These are phyloP conservation scores for Sminthurinus signatus DNA, from an alignment of 1,140 invertebrate genomes.

Conservation along the genomic window DNA sequence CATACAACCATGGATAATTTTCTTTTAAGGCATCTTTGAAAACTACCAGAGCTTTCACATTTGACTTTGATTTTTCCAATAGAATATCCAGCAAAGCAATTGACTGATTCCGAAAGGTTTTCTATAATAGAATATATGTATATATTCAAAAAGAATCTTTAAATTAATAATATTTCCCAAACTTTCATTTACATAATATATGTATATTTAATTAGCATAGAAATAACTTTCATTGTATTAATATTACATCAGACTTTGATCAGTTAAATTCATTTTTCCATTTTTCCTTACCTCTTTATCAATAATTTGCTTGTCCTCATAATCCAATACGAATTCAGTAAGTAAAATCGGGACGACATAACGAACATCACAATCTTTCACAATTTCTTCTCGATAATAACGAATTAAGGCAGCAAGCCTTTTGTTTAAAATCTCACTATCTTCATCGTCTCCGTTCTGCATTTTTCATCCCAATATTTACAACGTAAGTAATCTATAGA, in stretches of 20 bases:
- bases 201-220: neutral
- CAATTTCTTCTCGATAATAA: conserved; percentile 18
- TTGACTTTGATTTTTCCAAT: conserved; percentile 8
- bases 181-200: neutral
- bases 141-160: neutral
- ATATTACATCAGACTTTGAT: neutral
- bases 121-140: conserved; percentile 11
- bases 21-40: conserved; percentile 50
- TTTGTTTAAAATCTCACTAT: too few relatives aligned
- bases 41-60: conserved; percentile 43
- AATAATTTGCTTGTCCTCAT: conserved; percentile 33
- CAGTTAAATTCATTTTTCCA: neutral
- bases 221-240: neutral
- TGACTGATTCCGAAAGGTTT: conserved; percentile 19
- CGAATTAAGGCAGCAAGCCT: too few relatives aligned
- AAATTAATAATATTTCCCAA: neutral
- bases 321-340: conserved; percentile 13
- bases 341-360: conserved; percentile 28
- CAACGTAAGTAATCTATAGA: too few relatives aligned
- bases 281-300: conserved; percentile 24
- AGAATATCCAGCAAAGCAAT: conserved; percentile 22
- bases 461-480: too few relatives aligned
- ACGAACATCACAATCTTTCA: conserved; percentile 26
- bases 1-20: conserved; percentile 51
- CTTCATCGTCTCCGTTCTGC: too few relatives aligned